A percentile compares a stretch with the other conserved stretches of the same genome.
phyloP scores from a whole-genome alignment of 2,797 vertebrate genomes.

The Periparus ater region DNA sequence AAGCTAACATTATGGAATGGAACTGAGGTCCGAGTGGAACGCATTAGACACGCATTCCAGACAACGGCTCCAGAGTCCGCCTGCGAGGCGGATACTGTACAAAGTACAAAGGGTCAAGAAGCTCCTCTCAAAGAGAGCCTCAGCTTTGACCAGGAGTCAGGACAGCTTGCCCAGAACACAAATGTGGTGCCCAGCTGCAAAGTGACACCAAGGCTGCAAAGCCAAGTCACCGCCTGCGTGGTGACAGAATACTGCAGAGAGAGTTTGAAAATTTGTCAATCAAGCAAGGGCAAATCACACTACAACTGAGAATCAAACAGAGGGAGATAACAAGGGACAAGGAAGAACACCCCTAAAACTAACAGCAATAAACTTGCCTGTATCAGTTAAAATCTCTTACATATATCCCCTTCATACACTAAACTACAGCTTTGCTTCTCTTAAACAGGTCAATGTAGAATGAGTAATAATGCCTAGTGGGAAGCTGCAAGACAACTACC shows the following conservation, averaged over 20 bases:
- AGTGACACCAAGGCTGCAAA: background rate
- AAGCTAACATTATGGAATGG: slow-evolving; percentile 74
- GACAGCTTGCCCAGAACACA: slow-evolving; percentile 1
- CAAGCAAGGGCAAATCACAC: background rate
- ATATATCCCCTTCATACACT: background rate
- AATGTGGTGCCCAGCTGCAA: background rate
- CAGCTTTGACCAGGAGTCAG: slow-evolving; percentile 29
- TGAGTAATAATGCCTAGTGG: background rate
- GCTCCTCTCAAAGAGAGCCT: background rate
- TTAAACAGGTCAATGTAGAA: background rate
- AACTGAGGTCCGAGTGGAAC: slow-evolving; percentile 69
- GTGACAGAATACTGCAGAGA: accelerated
- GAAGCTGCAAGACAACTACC: background rate
- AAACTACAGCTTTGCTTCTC: background rate
- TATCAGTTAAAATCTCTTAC: background rate
- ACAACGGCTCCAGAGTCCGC: slow-evolving; percentile 50
- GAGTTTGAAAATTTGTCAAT: background rate
- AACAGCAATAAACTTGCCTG: background rate
- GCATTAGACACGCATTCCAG: slow-evolving; percentile 79
- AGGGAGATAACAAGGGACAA: background rate
- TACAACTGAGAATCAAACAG: background rate
- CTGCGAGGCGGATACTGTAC: slow-evolving; percentile 35
- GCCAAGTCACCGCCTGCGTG: background rate
- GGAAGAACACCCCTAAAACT: background rate
- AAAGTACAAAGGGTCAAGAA: slow-evolving; percentile 72